Evolutionary conservation across 2,113 vertebrate species (phyloP).

Genomic region (Sebastes fasciatus): DNA sequence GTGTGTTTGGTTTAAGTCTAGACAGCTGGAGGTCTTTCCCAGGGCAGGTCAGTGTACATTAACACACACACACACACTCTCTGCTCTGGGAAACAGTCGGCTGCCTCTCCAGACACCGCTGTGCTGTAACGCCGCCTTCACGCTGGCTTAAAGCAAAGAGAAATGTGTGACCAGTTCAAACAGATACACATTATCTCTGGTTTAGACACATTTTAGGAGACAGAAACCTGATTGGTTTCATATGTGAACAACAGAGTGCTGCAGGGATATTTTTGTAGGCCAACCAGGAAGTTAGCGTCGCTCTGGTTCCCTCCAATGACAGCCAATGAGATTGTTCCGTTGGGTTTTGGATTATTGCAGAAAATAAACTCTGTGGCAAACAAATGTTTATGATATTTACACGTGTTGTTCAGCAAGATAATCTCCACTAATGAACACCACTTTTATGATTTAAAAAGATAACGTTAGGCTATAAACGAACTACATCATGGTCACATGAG

Average conservation of each 20-base stretch:
- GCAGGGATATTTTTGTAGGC: no score
- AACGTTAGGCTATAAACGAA: no score
- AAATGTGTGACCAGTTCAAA: neutral
- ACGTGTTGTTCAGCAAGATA: no score
- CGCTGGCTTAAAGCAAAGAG: slow-evolving; percentile 8
- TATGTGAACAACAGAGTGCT: neutral
- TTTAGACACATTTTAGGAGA: neutral
- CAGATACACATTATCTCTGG: neutral
- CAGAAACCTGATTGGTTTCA: neutral
- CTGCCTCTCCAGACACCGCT: neutral
- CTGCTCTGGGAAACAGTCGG: slow-evolving; percentile 16
- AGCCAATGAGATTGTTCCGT: no score
- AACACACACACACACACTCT: slow-evolving; percentile 21
- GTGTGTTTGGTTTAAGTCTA: slow-evolving; percentile 72
- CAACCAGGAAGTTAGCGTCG: no score
- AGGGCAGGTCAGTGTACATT: slow-evolving; percentile 49
- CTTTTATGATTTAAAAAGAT: no score
- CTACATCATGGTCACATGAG: no score
- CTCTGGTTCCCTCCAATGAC: no score
- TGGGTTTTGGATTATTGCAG: no score
- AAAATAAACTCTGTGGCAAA: no score
- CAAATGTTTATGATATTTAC: no score
- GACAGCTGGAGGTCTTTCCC: slow-evolving; percentile 72
- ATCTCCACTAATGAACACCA: no score
- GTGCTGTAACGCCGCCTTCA: neutral